Evolutionary conservation across 2,888 invertebrate species (phyloP).

Genomic region (Fragum sueziense): DNA sequence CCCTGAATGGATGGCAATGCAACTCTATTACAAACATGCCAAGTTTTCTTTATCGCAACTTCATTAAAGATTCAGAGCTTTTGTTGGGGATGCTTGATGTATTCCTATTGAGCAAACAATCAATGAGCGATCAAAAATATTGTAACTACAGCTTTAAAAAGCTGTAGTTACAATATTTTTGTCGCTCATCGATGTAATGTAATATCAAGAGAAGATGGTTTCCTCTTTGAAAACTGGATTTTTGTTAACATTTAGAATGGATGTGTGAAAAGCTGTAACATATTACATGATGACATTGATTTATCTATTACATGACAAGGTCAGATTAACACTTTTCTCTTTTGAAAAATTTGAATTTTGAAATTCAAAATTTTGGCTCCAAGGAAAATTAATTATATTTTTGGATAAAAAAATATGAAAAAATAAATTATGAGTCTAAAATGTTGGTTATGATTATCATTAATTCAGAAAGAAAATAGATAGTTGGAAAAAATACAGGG

Average conservation of each 20-base stretch:
- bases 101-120: not conserved
- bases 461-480: too few species aligned
- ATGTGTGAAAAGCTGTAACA: conserved; percentile 13
- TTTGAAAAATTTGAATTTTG: not conserved
- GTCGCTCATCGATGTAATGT: too few species aligned
- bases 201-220: not conserved
- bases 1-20: not conserved
- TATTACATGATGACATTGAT: conserved; percentile 11
- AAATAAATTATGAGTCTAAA: too few species aligned
- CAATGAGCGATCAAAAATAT: too few species aligned
- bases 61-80: not conserved
- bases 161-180: too few species aligned
- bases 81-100: not conserved
- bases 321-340: conserved; percentile 12
- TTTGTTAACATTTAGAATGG: not conserved
- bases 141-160: too few species aligned
- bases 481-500: too few species aligned
- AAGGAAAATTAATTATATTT: too few species aligned
- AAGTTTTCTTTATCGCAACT: not conserved
- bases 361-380: not conserved
- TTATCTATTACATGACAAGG: conserved; percentile 14
- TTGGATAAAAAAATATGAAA: too few species aligned
- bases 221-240: not conserved
- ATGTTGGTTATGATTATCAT: too few species aligned
- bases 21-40: not conserved